phyloP scores from a whole-genome alignment of 2,113 vertebrate species.

The Ibidorhyncha struthersii region DNA sequence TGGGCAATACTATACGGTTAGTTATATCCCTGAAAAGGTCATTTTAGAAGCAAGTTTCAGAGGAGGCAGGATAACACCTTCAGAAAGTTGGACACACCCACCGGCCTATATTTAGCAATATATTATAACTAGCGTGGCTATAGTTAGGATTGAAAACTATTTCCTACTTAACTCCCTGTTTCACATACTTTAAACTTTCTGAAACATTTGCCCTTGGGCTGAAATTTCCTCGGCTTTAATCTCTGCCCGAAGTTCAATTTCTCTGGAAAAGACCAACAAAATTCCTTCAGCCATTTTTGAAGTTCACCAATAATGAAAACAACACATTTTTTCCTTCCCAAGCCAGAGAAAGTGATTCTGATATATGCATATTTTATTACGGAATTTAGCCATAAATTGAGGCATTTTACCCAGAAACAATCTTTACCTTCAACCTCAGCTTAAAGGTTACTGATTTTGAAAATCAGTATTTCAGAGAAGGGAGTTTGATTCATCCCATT shows the following conservation, averaged over 20 bases:
- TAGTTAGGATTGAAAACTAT: slow-evolving; percentile 50
- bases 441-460: slow-evolving; percentile 11
- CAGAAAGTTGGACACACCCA: background rate
- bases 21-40: background rate
- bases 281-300: slow-evolving; percentile 59
- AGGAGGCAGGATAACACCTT: slow-evolving; percentile 14
- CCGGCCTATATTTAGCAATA: slow-evolving; percentile 39
- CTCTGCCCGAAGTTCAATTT: slow-evolving; percentile 46
- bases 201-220: slow-evolving; percentile 61
- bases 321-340: background rate
- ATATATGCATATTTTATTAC: background rate
- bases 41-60: slow-evolving; percentile 32
- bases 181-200: slow-evolving; percentile 48
- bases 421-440: background rate
- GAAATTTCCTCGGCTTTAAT: slow-evolving; percentile 69
- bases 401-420: background rate
- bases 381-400: slow-evolving; percentile 15
- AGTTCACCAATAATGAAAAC: slow-evolving; percentile 56
- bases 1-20: background rate
- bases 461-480: slow-evolving; percentile 2
- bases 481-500: slow-evolving; percentile 35
- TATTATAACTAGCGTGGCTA: slow-evolving; percentile 33
- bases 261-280: slow-evolving; percentile 36
- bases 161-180: slow-evolving; percentile 45
- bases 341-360: slow-evolving; percentile 16